phyloP scores from a whole-genome alignment of 2,888 invertebrate species.

The Polyploca ridens region DNA sequence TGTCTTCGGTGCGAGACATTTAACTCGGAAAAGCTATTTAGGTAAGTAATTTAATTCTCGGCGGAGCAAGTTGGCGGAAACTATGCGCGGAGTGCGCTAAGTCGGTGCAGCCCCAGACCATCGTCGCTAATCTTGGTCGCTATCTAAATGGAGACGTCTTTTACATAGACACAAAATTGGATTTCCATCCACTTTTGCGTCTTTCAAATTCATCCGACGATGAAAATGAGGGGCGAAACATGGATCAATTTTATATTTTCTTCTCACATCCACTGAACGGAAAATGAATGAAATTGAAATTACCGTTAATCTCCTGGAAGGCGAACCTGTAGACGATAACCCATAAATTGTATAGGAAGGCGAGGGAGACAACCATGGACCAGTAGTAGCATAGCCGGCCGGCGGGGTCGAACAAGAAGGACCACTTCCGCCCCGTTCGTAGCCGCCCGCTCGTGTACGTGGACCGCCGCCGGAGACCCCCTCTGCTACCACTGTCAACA shows the following conservation, averaged over 20 bases:
- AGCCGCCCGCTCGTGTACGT: constrained; percentile 86
- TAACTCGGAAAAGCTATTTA: constrained; percentile 69
- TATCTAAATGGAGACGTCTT: constrained; percentile 67
- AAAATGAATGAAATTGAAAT: constrained; percentile 57
- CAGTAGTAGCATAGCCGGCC: constrained; percentile 98
- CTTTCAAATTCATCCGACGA: constrained; percentile 39
- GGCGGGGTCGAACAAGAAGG: constrained; percentile 99
- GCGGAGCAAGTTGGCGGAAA: constrained; percentile 58
- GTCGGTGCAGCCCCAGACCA: constrained; percentile 57
- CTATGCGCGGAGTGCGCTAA: constrained; percentile 61
- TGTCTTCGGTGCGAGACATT: constrained; percentile 55
- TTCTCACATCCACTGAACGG: constrained; percentile 13
- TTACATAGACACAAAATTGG: constrained; percentile 66
- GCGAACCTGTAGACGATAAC: constrained; percentile 99
- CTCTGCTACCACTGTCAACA: constrained; percentile 71
- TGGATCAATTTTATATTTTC: constrained; percentile 24
- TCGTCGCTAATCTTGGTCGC: constrained; percentile 57
- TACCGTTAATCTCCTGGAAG: constrained; percentile 97
- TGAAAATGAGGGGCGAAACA: constrained; percentile 35
- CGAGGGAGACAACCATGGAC: constrained; percentile 98
- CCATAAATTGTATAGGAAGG: constrained; percentile 98
- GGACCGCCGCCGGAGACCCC: constrained; percentile 82
- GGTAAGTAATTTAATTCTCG: constrained; percentile 70
- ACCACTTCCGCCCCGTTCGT: constrained; percentile 91
- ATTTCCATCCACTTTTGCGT: constrained; percentile 61